Evolutionary conservation across 2,888 invertebrate genomes (phyloP).

Genomic region (Andrena chrysosceles): DNA sequence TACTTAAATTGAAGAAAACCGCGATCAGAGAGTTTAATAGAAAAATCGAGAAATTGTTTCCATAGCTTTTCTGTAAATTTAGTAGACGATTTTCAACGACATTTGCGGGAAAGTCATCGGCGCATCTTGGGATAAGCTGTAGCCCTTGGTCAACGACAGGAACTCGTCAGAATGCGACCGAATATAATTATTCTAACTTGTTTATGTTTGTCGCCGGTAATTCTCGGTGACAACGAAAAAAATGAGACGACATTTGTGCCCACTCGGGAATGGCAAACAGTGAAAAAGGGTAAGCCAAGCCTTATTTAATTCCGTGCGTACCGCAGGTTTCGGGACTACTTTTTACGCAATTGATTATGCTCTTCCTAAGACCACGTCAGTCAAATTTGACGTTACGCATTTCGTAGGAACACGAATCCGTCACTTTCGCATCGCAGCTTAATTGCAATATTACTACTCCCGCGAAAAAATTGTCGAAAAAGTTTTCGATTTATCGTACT

Average conservation of each 20-base stretch:
- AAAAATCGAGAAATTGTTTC: constrained; percentile 11
- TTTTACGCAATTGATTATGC: constrained; percentile 52
- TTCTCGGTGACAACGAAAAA: constrained; percentile 67
- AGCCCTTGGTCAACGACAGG: constrained; percentile 32
- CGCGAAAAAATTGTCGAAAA: not conserved
- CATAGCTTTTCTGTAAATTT: constrained; percentile 16
- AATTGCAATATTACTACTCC: not conserved
- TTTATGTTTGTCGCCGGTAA: constrained; percentile 49
- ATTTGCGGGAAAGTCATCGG: constrained; percentile 3
- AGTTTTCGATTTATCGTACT: not conserved
- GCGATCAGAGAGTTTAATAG: constrained; percentile 24
- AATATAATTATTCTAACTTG: constrained; percentile 60
- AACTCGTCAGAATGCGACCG: constrained; percentile 61
- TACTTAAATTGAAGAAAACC: constrained; percentile 47
- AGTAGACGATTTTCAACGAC: not conserved
- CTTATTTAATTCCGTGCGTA: constrained; percentile 4
- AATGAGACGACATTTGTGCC: constrained; percentile 86
- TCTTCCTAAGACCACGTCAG: constrained; percentile 71
- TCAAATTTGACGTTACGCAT: constrained; percentile 56
- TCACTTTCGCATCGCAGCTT: not conserved
- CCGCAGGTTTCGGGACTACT: constrained; percentile 47
- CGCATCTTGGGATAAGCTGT: constrained; percentile 23
- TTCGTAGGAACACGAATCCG: constrained; percentile 1
- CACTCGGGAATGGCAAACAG: constrained; percentile 88
- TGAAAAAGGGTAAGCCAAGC: constrained; percentile 86